Percentiles rank a stretch among this genome's conserved stretches.
phyloP scores from a whole-genome alignment of 2,113 vertebrate genomes.

The Microtus pennsylvanicus region DNA sequence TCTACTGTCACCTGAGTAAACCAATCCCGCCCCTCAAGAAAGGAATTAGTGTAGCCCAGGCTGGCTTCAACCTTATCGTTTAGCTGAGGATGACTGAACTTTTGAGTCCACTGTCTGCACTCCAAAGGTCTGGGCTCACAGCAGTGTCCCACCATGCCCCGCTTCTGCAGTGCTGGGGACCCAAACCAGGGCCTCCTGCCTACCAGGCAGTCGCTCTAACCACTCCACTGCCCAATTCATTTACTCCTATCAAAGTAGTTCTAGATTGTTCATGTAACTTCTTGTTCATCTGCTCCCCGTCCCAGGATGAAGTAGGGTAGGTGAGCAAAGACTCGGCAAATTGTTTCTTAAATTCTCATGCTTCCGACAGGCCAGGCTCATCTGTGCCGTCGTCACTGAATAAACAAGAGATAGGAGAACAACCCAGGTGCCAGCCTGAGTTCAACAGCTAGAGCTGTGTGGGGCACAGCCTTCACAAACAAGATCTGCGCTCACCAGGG shows the following conservation, averaged over 20 bases:
- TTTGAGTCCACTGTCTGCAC: background rate
- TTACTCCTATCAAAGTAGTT: background rate
- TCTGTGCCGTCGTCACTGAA: background rate
- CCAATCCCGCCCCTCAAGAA: background rate
- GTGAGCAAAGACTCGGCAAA: background rate
- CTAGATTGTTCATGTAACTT: rapidly evolving
- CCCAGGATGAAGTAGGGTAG: background rate
- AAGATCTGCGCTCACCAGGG: background rate
- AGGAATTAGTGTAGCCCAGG: no score
- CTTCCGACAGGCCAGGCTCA: background rate
- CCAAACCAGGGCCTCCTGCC: background rate
- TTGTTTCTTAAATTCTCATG: background rate
- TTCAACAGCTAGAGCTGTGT: background rate
- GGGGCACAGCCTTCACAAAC: background rate
- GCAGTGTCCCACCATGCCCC: background rate
- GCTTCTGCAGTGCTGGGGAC: no score
- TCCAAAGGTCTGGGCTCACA: no score
- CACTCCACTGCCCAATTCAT: background rate
- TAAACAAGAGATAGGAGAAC: background rate
- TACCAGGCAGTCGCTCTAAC: no score
- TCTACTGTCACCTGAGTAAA: rapidly evolving
- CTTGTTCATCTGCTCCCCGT: background rate
- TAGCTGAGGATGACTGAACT: background rate
- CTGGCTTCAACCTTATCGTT: background rate
- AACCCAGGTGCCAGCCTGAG: background rate